These are phyloP conservation scores for Henricia sp. DNA, from an alignment of 53 echinoderm and acorn worm genomes.

Conservation along the genomic window DNA sequence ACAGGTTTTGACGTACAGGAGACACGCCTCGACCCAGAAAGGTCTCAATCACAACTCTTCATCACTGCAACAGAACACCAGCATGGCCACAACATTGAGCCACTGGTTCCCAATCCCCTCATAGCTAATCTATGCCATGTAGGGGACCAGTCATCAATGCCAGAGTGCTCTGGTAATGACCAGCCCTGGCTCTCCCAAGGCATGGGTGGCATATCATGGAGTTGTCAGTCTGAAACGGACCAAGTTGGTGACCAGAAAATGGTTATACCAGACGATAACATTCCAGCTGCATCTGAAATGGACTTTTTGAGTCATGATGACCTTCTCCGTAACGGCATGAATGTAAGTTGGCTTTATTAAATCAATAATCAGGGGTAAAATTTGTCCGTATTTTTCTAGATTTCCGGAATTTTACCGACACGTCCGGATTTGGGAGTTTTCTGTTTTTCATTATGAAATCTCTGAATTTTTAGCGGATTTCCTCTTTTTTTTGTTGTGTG, in stretches of 20 bases:
- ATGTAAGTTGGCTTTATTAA: conserved; percentile 27
- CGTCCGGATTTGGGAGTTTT: no score
- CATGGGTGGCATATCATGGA: not conserved
- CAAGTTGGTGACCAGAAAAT: not conserved
- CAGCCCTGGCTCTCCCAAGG: not conserved
- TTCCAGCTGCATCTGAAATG: conserved; percentile 42
- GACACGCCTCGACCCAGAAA: not conserved
- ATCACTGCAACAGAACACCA: not conserved
- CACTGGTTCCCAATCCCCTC: conserved; percentile 10
- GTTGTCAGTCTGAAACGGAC: not conserved
- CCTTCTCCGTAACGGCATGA: conserved; percentile 23
- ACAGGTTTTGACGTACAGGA: no score
- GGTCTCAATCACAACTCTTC: not conserved
- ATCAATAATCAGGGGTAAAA: no score
- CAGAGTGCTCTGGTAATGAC: not conserved
- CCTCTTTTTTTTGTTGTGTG: no score
- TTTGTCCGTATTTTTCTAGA: no score
- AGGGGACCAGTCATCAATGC: not conserved
- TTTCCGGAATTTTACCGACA: no score
- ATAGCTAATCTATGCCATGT: not conserved
- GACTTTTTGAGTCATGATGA: conserved; percentile 25
- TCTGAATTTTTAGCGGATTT: no score
- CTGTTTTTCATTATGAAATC: no score
- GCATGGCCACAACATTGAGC: not conserved
- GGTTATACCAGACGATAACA: not conserved